A percentile compares a stretch with the other conserved stretches of the same genome.
Conservation (phyloP, 92 coral and sea anemone species). For the Umimayanthus kanabou region DNA sequence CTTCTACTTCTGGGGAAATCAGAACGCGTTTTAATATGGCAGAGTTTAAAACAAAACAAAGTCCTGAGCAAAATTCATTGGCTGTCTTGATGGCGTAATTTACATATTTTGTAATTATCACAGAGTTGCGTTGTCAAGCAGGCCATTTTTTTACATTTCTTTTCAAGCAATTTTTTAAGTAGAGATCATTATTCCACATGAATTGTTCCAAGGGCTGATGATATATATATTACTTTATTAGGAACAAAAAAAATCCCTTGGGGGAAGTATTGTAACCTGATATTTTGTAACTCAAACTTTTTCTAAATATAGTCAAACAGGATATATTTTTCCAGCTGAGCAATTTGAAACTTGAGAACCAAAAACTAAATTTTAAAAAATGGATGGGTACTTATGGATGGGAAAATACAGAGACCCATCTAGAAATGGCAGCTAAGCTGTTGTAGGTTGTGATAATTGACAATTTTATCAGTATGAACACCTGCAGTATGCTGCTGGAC, state of each 20-base stretch:
- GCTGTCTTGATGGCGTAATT: neutral
- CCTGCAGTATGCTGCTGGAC: no score
- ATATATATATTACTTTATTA: no score
- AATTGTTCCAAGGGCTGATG: neutral
- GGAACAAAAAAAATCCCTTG: neutral
- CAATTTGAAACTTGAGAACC: no score
- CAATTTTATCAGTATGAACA: no score
- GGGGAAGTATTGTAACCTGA: neutral
- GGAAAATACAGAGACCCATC: no score
- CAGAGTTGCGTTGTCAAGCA: neutral
- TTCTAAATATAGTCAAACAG: slow-evolving; percentile 12
- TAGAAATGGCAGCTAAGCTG: no score
- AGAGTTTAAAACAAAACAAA: slow-evolving; percentile 30
- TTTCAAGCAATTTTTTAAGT: neutral
- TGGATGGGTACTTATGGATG: no score
- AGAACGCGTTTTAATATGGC: neutral
- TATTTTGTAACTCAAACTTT: neutral
- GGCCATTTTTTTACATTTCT: neutral
- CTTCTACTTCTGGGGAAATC: neutral
- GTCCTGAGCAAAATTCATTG: neutral
- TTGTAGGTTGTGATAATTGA: no score
- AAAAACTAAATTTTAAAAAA: no score
- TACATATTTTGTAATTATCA: neutral
- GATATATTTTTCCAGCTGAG: neutral
- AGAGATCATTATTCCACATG: neutral